Evolutionary conservation across 2,797 vertebrate species (phyloP).

Genomic region (Lagorchestes hirsutus): DNA sequence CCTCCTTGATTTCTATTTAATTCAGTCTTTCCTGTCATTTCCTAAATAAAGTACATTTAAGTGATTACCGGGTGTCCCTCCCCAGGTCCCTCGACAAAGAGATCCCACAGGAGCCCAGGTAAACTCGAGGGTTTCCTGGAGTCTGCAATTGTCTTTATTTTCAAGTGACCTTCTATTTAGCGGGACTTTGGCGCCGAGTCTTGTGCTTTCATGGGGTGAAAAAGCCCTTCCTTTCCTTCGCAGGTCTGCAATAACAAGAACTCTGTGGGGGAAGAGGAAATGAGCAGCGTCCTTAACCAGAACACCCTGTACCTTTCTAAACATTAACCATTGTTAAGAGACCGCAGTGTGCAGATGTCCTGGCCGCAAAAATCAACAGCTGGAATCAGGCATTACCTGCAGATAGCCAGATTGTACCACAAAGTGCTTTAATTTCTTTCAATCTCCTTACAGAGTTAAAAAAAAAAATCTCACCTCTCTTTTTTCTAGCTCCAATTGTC

Average conservation of each 20-base stretch:
- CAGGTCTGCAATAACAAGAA: constrained; percentile 78
- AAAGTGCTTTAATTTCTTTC: not conserved
- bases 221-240: constrained; percentile 66
- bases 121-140: constrained; percentile 31
- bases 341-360: constrained; percentile 78
- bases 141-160: constrained; percentile 44
- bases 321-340: constrained; percentile 87
- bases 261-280: constrained; percentile 84
- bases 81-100: constrained; percentile 48
- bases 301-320: constrained; percentile 85
- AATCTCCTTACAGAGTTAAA: not conserved
- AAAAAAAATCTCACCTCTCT: not conserved
- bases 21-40: constrained; percentile 61
- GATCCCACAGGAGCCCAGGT: not conserved
- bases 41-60: constrained; percentile 56
- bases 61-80: constrained; percentile 20
- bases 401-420: constrained; percentile 69
- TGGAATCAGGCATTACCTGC: constrained; percentile 80
- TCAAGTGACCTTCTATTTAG: constrained; percentile 40
- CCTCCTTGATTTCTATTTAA: constrained; percentile 37
- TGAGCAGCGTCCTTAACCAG: constrained; percentile 79
- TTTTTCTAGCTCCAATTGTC: constrained; percentile 8
- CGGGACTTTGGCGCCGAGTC: constrained; percentile 60
- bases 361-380: constrained; percentile 77
- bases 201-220: constrained; percentile 69